These are phyloP conservation scores for Troglohyphantes excavatus DNA, from an alignment of 2,888 invertebrate species.

Conservation along the genomic window DNA sequence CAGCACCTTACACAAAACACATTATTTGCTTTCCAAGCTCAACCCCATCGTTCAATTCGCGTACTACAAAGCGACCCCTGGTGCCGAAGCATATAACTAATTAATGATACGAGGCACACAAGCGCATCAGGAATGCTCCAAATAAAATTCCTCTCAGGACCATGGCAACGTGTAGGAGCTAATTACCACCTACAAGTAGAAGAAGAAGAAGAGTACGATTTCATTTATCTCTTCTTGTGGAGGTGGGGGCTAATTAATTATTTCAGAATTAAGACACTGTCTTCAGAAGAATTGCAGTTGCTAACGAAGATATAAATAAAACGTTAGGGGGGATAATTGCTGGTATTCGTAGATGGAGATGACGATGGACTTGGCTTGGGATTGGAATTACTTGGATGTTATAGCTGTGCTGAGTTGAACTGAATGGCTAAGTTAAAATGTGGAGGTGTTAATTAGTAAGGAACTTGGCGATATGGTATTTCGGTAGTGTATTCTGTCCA, in stretches of 20 bases:
- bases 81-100: neutral
- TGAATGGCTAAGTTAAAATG: too few relatives aligned
- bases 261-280: neutral
- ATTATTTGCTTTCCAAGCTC: too few relatives aligned
- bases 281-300: neutral
- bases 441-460: too few relatives aligned
- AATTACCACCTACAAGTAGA: neutral
- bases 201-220: neutral
- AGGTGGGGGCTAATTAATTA: conserved; percentile 9
- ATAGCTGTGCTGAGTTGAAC: too few relatives aligned
- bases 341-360: too few relatives aligned
- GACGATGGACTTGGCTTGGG: too few relatives aligned
- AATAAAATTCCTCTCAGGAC: neutral
- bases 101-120: neutral
- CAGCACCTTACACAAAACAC: too few relatives aligned
- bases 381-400: too few relatives aligned
- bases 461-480: too few relatives aligned
- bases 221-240: neutral
- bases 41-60: too few relatives aligned
- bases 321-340: neutral
- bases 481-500: too few relatives aligned
- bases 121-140: neutral
- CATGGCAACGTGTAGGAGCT: neutral
- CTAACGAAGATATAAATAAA: neutral
- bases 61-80: neutral